These are phyloP conservation scores for Forbesichthys agassizii DNA, from an alignment of 2,113 vertebrate genomes.

Conservation along the genomic window DNA sequence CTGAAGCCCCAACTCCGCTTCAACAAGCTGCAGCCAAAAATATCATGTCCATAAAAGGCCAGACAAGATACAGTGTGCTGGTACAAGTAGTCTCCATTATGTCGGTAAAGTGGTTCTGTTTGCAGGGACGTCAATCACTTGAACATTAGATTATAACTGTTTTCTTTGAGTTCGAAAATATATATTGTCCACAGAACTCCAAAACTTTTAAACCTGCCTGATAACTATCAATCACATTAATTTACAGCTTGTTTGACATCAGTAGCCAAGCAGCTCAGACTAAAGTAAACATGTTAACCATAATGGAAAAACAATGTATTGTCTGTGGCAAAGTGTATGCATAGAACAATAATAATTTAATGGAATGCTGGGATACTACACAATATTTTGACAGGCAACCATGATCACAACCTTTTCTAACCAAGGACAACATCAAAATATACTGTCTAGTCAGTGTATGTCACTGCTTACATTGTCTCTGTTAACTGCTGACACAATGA, in stretches of 20 bases:
- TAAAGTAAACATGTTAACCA: too few species aligned
- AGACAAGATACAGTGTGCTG: constrained; percentile 7
- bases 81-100: not conserved
- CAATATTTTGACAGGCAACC: too few species aligned
- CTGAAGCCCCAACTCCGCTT: constrained; percentile 29
- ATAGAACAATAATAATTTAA: not conserved
- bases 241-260: too few species aligned
- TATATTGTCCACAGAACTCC: not conserved
- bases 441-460: not conserved
- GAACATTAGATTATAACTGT: too few species aligned
- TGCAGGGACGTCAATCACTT: too few species aligned
- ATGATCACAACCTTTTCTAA: not conserved
- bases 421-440: not conserved
- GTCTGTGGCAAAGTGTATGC: not conserved
- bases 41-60: constrained; percentile 58
- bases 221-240: too few species aligned
- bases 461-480: not conserved
- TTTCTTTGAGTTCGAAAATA: not conserved
- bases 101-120: not conserved
- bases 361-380: too few species aligned
- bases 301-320: too few species aligned
- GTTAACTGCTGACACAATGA: too few species aligned
- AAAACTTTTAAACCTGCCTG: too few species aligned
- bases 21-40: constrained; percentile 41
- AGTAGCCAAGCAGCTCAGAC: too few species aligned